These are phyloP conservation scores for Pentalonia nigronervosa DNA, from an alignment of 1,140 invertebrate genomes.

Conservation along the genomic window DNA sequence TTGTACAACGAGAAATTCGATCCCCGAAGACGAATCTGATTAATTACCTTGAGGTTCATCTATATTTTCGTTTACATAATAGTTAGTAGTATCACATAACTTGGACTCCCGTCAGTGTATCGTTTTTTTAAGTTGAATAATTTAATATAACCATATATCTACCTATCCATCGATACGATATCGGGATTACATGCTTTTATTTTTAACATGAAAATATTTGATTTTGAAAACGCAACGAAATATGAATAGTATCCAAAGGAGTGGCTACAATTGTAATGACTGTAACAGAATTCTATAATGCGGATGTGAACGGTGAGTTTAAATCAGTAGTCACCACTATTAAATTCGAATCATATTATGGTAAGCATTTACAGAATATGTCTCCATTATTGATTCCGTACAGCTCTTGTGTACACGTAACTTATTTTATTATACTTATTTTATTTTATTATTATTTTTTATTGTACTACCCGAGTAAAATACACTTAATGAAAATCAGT, in stretches of 20 bases:
- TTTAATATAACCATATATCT: background rate
- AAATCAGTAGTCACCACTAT: background rate
- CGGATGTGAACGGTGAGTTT: background rate
- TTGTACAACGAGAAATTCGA: background rate
- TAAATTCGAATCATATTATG: background rate
- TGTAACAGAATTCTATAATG: background rate
- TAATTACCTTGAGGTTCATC: slow-evolving; percentile 40
- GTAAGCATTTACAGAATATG: background rate
- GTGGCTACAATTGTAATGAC: background rate
- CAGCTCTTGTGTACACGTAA: background rate
- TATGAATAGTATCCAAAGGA: background rate
- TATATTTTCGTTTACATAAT: slow-evolving; percentile 27
- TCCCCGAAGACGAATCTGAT: background rate
- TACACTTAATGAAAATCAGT: background rate
- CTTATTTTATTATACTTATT: background rate
- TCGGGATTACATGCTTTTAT: background rate
- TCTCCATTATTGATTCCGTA: background rate
- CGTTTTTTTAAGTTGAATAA: background rate
- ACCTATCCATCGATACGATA: background rate
- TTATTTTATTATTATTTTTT: too few species aligned
- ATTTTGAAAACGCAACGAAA: background rate
- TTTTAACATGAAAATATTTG: background rate
- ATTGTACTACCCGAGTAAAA: background rate
- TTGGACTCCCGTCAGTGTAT: background rate
- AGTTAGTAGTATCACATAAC: background rate